Percentiles rank a stretch among this genome's conserved stretches.
phyloP scores from a whole-genome alignment of 2,113 vertebrate genomes.

The Pomatostomus ruficeps region DNA sequence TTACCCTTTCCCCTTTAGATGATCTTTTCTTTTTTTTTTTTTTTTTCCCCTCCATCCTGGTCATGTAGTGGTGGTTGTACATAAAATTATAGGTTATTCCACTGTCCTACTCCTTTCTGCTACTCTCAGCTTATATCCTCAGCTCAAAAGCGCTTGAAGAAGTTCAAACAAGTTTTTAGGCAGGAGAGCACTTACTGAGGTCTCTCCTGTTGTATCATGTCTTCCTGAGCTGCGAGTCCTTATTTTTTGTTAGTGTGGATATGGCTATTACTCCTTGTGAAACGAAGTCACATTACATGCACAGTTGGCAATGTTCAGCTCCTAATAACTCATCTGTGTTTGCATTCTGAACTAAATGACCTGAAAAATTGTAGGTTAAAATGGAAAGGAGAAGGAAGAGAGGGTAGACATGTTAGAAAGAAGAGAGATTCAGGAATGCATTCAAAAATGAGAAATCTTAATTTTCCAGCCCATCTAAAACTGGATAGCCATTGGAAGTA shows the following conservation, averaged over 20 bases:
- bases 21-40: too few relatives aligned
- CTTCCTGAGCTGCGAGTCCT: neutral
- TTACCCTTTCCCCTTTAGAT: slow-evolving; percentile 20
- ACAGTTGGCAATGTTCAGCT: neutral
- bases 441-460: slow-evolving; percentile 26
- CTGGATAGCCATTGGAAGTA: neutral
- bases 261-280: neutral
- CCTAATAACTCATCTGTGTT: slow-evolving; percentile 33
- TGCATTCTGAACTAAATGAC: slow-evolving; percentile 33
- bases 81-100: slow-evolving; percentile 4
- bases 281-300: slow-evolving; percentile 6
- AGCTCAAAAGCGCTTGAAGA: neutral
- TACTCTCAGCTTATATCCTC: neutral
- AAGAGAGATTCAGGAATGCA: neutral
- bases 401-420: neutral
- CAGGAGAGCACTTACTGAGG: neutral
- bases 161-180: neutral
- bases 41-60: neutral
- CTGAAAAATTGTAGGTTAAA: slow-evolving; percentile 52
- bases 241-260: neutral
- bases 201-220: neutral
- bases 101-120: neutral
- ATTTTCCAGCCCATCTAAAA: slow-evolving; percentile 47
- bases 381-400: neutral
- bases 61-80: neutral